Evolutionary conservation across 2,113 vertebrate species (phyloP), one percentile per base, ranked within the genome.

Genomic region (Corythornis vintsioides): DNA sequence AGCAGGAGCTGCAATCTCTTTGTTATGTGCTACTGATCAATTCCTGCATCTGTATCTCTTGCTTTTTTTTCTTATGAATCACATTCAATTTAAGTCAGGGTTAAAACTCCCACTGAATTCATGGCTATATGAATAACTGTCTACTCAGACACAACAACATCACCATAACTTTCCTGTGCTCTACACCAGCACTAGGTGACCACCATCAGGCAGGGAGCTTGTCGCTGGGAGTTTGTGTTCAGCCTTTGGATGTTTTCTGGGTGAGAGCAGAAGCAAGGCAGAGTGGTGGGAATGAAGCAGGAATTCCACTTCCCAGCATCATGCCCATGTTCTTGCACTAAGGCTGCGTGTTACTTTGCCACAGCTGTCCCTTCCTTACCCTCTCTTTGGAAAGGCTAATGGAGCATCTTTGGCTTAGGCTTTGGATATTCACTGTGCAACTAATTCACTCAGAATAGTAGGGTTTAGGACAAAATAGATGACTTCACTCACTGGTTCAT

Each of bases 391-490:
- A 38, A 83, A 90, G 48, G 78, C 43, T 60, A 35, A 56, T 31
- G 56, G 64, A 48, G 9, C 26, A 42, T 20, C 31, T 83, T 74
- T 53, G 53, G 53, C 43, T 83, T 64, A 57, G 42, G 15, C 4
- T 70, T 53, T 47, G 67, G n/a, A 67, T 45, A 81, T 40, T 81
- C 28, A 56, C 60, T 2, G 0, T 26, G 60, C 67, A 86, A 55
- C 10, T 25, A 78, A 83, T 83, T 87, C 9, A 10, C 50, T 48
- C 14, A 13, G 61, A 77, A 60, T 7, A 59, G 47, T 13, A 52
- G 84, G 33, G 52, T 38, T 93, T 60, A 92, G 77, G 59, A 60
- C 92, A 71, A 91, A 91, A 65, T 57, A 9, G 42, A 93, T 88
- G 76, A 88, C 75, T 91, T 83, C 75, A 61, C 65, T 61, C 72